phyloP scores from a whole-genome alignment of 1,140 invertebrate genomes.

The Cydia fagiglandana region DNA sequence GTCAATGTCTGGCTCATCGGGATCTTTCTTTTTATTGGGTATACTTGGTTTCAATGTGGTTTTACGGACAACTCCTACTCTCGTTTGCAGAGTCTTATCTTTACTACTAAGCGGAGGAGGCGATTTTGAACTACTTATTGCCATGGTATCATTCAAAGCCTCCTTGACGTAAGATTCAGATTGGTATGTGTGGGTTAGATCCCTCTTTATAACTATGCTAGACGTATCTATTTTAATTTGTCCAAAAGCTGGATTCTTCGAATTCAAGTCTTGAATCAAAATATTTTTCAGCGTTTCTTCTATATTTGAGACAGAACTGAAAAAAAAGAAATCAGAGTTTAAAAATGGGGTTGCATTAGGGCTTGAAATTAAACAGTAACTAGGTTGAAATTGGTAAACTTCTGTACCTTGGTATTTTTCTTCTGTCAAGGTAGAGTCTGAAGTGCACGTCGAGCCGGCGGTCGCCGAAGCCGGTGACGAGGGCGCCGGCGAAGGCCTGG shows the following conservation, averaged over 20 bases:
- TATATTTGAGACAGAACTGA: slow-evolving; percentile 81
- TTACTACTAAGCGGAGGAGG: slow-evolving; percentile 60
- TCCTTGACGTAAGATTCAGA: slow-evolving; percentile 72
- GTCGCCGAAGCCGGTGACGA: slow-evolving; percentile 85
- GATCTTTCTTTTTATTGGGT: slow-evolving; percentile 60
- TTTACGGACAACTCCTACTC: slow-evolving; percentile 78
- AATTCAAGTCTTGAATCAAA: slow-evolving; percentile 83
- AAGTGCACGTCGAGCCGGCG: slow-evolving; percentile 87
- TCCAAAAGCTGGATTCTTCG: slow-evolving; percentile 82
- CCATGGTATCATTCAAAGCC: slow-evolving; percentile 69
- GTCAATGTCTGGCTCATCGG: slow-evolving; percentile 78
- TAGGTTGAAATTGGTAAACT: not conserved
- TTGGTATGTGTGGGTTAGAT: slow-evolving; percentile 76
- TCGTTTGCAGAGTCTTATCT: slow-evolving; percentile 71
- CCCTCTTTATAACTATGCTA: slow-evolving; percentile 83
- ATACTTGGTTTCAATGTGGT: slow-evolving; percentile 74
- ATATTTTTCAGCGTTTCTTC: slow-evolving; percentile 85
- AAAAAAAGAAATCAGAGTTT: slow-evolving; percentile 52
- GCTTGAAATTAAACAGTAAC: not conserved
- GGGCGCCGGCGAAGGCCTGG: slow-evolving; percentile 81
- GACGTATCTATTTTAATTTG: slow-evolving; percentile 84
- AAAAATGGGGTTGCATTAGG: slow-evolving; percentile 22
- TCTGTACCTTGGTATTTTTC: slow-evolving; percentile 85
- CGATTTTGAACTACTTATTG: slow-evolving; percentile 56
- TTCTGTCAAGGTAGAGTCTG: slow-evolving; percentile 85